Evolutionary conservation across 2,888 invertebrate genomes (phyloP).

Genomic region (Schrankia costaestrigalis): DNA sequence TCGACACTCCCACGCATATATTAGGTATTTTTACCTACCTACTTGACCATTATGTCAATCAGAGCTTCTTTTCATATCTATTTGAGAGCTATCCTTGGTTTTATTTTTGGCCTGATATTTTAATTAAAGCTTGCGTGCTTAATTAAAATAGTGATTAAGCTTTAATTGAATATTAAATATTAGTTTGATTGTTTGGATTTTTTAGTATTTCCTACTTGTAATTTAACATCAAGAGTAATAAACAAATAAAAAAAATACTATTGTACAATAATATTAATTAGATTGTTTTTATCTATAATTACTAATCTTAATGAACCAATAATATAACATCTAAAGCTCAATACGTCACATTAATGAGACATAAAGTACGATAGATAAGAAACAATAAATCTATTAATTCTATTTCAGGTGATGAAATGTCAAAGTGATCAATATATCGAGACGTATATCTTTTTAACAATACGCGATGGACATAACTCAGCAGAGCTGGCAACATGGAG

Average conservation of each 20-base stretch:
- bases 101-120: slow-evolving; percentile 42
- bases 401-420: slow-evolving; percentile 19
- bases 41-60: slow-evolving; percentile 38
- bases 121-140: slow-evolving; percentile 28
- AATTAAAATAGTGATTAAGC: too few relatives aligned
- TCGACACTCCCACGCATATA: slow-evolving; percentile 52
- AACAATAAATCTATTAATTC: slow-evolving; percentile 21
- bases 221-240: too few relatives aligned
- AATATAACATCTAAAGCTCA: not conserved
- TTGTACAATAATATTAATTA: too few relatives aligned
- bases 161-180: too few relatives aligned
- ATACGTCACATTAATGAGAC: not conserved
- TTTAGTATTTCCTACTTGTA: too few relatives aligned
- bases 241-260: too few relatives aligned
- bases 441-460: slow-evolving; percentile 47
- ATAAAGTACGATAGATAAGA: slow-evolving; percentile 3
- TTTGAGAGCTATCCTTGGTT: slow-evolving; percentile 40
- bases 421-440: slow-evolving; percentile 27
- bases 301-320: too few relatives aligned
- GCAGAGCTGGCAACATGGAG: slow-evolving; percentile 52
- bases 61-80: slow-evolving; percentile 36
- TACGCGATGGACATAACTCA: slow-evolving; percentile 44
- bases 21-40: slow-evolving; percentile 47
- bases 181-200: too few relatives aligned
- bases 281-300: too few relatives aligned